A percentile compares a stretch with the other conserved stretches of the same genome.
These are phyloP conservation scores for Hemaris fuciformis DNA, from an alignment of 2,888 invertebrate species.

Conservation along the genomic window DNA sequence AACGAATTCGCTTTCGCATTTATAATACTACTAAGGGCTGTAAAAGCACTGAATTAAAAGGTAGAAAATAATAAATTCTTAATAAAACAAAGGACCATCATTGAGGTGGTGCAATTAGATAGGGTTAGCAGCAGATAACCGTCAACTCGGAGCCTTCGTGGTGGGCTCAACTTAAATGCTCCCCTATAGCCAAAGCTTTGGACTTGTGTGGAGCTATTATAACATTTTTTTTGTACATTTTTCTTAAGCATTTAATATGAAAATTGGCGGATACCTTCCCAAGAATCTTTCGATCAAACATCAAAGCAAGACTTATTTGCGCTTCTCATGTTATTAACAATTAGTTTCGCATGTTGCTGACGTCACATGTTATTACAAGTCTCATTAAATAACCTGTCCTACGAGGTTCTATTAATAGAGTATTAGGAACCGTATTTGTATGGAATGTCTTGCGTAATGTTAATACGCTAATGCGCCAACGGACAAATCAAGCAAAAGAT, in stretches of 20 bases:
- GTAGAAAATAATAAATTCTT: not conserved
- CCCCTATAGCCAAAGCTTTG: not conserved
- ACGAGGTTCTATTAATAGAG: slow-evolving; percentile 30
- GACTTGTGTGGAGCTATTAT: not conserved
- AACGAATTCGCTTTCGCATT: no score
- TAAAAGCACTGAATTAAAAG: no score
- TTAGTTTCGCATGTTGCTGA: slow-evolving; percentile 19
- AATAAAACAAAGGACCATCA: no score
- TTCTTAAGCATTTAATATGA: not conserved
- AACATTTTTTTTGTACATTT: not conserved
- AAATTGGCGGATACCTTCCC: not conserved
- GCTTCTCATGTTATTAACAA: slow-evolving; percentile 17
- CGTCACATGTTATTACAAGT: slow-evolving; percentile 16
- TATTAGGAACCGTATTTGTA: slow-evolving; percentile 22
- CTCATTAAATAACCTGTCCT: slow-evolving; percentile 25
- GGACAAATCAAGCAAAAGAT: slow-evolving; percentile 6
- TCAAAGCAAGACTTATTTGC: not conserved
- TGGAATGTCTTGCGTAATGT: slow-evolving; percentile 26
- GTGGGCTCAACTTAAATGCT: not conserved
- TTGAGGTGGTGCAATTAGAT: no score
- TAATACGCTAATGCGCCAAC: not conserved
- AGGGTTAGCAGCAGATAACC: no score
- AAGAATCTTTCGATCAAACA: not conserved
- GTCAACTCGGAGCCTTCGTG: not conserved
- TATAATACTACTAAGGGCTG: no score